These are phyloP conservation scores for Laothoe populi DNA, from an alignment of 2,888 invertebrate genomes.

Conservation along the genomic window DNA sequence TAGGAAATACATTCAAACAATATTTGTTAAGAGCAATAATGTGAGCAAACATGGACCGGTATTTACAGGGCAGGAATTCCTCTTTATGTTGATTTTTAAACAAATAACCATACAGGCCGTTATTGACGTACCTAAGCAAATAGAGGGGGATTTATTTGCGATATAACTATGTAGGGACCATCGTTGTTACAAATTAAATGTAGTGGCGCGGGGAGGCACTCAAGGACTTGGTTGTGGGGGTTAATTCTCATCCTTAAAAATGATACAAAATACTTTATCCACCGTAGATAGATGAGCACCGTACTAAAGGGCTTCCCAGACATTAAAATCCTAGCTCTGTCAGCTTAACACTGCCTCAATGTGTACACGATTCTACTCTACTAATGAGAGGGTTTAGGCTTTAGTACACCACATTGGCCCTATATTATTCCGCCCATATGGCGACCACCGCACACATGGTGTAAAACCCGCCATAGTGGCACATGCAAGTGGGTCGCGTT, in stretches of 20 bases:
- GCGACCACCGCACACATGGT: too few species aligned
- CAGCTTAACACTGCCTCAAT: too few species aligned
- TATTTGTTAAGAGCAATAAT: conserved; percentile 26
- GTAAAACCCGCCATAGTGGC: too few species aligned
- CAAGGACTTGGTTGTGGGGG: conserved; percentile 8
- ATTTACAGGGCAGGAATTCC: conserved; percentile 42
- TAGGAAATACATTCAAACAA: conserved; percentile 17
- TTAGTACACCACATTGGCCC: too few species aligned
- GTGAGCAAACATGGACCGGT: conserved; percentile 33
- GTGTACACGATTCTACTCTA: too few species aligned
- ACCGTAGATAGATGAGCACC: too few species aligned
- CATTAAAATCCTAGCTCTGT: too few species aligned
- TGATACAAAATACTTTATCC: too few species aligned
- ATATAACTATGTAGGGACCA: conserved; percentile 32
- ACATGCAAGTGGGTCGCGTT: too few species aligned
- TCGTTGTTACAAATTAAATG: conserved; percentile 50
- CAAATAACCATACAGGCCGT: conserved; percentile 50
- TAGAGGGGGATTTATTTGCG: conserved; percentile 65
- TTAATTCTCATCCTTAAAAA: neutral
- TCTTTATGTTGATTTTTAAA: conserved; percentile 60
- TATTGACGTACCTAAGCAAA: conserved; percentile 62
- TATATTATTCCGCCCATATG: too few species aligned
- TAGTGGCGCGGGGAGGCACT: conserved; percentile 23
- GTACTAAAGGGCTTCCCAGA: too few species aligned
- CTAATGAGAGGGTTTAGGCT: too few species aligned